These are phyloP conservation scores for Oophaga sylvatica DNA, from an alignment of 2,797 vertebrate genomes.

Conservation along the genomic window DNA sequence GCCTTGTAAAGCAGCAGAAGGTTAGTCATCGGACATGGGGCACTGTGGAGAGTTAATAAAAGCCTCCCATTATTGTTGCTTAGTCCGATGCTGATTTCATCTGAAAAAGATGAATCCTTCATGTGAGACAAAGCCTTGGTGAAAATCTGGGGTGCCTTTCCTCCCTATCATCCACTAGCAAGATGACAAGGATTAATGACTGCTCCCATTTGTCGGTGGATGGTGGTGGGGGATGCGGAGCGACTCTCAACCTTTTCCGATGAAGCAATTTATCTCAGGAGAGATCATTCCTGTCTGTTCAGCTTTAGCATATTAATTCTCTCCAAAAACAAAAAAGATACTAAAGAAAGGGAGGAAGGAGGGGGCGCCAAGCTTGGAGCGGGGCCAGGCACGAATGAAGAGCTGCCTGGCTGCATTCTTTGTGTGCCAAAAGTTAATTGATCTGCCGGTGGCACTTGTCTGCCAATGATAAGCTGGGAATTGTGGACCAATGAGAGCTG, in stretches of 20 bases:
- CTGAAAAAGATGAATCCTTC: slow-evolving; percentile 54
- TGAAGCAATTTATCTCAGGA: slow-evolving; percentile 80
- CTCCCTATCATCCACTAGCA: slow-evolving; percentile 74
- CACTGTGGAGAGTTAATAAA: slow-evolving; percentile 54
- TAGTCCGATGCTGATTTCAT: slow-evolving; percentile 55
- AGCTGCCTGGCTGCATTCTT: slow-evolving; percentile 66
- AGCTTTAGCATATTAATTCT: slow-evolving; percentile 81
- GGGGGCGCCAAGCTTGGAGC: slow-evolving; percentile 65
- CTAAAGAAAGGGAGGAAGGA: slow-evolving; percentile 54
- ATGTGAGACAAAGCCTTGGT: slow-evolving; percentile 57
- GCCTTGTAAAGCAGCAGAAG: background rate
- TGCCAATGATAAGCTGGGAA: slow-evolving; percentile 58
- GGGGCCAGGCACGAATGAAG: slow-evolving; percentile 79
- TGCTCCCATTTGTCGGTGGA: slow-evolving; percentile 70
- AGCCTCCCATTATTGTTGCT: slow-evolving; percentile 27
- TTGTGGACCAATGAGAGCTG: slow-evolving; percentile 35
- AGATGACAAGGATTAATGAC: slow-evolving; percentile 82
- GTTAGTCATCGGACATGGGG: slow-evolving; percentile 28
- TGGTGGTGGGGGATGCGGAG: slow-evolving; percentile 65
- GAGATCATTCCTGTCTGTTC: slow-evolving; percentile 74
- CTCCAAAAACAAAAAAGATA: slow-evolving; percentile 74
- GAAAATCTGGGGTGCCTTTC: slow-evolving; percentile 59
- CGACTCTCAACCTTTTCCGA: slow-evolving; percentile 78
- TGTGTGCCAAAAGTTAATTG: slow-evolving; percentile 60
- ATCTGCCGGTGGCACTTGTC: slow-evolving; percentile 58